Evolutionary conservation across 2,113 vertebrate genomes (phyloP), one percentile per base, ranked within the genome.

Genomic region (Oenanthe melanoleuca): DNA sequence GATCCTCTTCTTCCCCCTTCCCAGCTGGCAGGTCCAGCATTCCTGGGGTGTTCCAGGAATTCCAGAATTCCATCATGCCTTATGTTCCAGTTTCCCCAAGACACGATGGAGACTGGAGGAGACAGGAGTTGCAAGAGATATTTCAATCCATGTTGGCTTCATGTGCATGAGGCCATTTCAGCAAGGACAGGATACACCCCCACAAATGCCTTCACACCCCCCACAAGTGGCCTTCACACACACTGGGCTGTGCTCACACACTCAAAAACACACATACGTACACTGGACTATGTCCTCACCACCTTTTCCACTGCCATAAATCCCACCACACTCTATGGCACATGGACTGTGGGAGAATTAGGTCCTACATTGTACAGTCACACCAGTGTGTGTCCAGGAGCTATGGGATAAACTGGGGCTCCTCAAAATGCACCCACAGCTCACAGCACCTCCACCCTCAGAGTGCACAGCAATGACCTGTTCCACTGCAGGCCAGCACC

Each of bases 171-270:
- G 55, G 69, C 31, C 38, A 28, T 60, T 31, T 67, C 8, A 12
- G 55, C 56, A 26, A 52, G 37, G 52, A 28, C 60, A 20, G 25
- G 65, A 60, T 34, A 74, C 26, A 49, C 4, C 6, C 52, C 10
- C 20, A 9, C n/a, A n/a, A n/a, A n/a, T n/a, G n/a, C n/a, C n/a
- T n/a, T n/a, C n/a, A n/a, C n/a, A n/a, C n/a, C n/a, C n/a, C n/a
- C n/a, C n/a, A n/a, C 11, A 3, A 3, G 0, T 5, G n/a, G n/a
- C 45, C 7, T 21, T 38, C 70, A 49, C 71, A 12, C 0, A 0
- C 18, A 6, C 33, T 4, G 56, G 31, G 29, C 60, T 70, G 31
- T 61, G 29, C 63, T 37, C 29, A 31, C 33, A 63, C 38, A 24
- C 28, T 31, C 21, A 16, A 7, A 49, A 17, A 5, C 12, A 38